A percentile compares a stretch with the other conserved stretches of the same genome.
Conservation (phyloP, 35 echinoderm and acorn worm genomes). For the Acanthaster planci region DNA sequence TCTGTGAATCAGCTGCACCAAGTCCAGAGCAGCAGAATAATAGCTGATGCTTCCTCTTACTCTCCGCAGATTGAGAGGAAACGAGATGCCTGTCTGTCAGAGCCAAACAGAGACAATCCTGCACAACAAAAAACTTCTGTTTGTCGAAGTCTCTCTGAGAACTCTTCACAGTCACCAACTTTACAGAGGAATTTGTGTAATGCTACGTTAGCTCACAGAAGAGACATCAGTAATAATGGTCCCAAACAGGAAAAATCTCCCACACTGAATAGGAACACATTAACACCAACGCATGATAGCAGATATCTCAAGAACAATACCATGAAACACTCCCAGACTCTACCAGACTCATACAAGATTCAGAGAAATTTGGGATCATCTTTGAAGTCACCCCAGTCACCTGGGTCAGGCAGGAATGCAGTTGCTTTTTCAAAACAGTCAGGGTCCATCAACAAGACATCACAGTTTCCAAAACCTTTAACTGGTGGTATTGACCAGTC, state of each 20-base stretch:
- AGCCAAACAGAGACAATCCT: background rate
- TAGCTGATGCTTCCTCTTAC: background rate
- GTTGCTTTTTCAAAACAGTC: too few species aligned
- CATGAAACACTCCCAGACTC: background rate
- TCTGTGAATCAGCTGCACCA: background rate
- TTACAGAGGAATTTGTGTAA: background rate
- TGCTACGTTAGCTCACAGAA: background rate
- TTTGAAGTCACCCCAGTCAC: too few species aligned
- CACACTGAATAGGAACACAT: background rate
- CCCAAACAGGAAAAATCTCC: background rate
- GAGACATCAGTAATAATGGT: background rate
- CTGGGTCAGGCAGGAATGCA: too few species aligned
- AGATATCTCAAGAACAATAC: background rate
- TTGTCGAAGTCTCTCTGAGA: background rate
- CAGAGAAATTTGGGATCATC: too few species aligned
- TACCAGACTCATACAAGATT: too few species aligned
- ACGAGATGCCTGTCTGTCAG: background rate
- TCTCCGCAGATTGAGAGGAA: background rate
- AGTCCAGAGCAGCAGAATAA: background rate
- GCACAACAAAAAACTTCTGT: background rate
- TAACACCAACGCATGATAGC: background rate
- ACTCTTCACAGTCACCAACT: background rate
- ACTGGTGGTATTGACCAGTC: too few species aligned
- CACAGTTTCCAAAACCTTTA: too few species aligned
- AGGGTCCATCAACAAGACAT: too few species aligned